These are phyloP conservation scores for Agrotis ipsilon DNA, from an alignment of 2,888 invertebrate species.

Conservation along the genomic window DNA sequence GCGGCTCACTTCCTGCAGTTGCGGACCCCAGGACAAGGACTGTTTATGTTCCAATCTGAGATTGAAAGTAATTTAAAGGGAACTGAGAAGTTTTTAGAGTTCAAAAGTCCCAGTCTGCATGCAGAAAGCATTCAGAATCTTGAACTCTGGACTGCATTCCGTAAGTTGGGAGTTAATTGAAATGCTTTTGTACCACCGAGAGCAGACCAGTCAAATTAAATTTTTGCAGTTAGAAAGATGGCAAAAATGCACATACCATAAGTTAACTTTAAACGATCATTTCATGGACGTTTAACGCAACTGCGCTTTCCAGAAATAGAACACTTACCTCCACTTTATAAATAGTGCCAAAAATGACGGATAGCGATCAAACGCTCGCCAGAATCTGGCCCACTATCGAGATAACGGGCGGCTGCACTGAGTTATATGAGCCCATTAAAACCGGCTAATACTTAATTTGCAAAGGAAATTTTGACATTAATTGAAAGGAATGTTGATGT, in stretches of 20 bases:
- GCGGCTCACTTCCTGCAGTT: no score
- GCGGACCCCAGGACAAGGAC: no score
- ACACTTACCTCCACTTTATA: slow-evolving; percentile 59
- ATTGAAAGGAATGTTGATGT: slow-evolving; percentile 46
- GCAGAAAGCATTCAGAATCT: slow-evolving; percentile 7
- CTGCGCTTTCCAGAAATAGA: slow-evolving; percentile 58
- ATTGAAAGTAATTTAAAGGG: slow-evolving; percentile 13
- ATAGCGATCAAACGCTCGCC: slow-evolving; percentile 54
- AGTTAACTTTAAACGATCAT: slow-evolving; percentile 4
- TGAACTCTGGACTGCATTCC: neutral
- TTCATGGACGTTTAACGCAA: slow-evolving; percentile 39
- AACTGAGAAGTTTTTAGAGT: neutral
- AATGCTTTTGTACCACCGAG: neutral
- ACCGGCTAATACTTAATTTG: slow-evolving; percentile 34
- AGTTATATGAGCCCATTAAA: slow-evolving; percentile 48
- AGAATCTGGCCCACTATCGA: slow-evolving; percentile 53
- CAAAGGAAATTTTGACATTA: slow-evolving; percentile 33
- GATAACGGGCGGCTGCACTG: slow-evolving; percentile 34
- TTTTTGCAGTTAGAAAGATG: neutral
- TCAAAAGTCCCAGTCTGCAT: neutral
- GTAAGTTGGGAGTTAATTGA: slow-evolving; percentile 5
- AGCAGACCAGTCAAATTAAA: slow-evolving; percentile 1
- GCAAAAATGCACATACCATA: slow-evolving; percentile 7
- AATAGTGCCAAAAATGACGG: slow-evolving; percentile 64
- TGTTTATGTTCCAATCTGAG: slow-evolving; percentile 16